These are phyloP conservation scores for Cynopterus brachyotis DNA, from an alignment of 2,113 vertebrate genomes.

Conservation along the genomic window DNA sequence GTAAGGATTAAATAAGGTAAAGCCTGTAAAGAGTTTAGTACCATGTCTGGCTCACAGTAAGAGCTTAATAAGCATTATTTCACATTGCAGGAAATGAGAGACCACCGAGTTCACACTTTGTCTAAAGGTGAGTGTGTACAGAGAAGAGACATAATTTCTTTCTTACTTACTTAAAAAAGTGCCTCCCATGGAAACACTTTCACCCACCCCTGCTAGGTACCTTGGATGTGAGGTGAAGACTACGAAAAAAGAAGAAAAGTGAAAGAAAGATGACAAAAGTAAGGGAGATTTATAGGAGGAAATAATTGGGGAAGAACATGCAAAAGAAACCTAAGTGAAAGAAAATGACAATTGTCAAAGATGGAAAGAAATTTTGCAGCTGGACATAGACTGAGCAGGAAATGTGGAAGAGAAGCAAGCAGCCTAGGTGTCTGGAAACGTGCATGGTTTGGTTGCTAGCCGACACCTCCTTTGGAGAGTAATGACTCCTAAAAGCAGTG, in stretches of 20 bases:
- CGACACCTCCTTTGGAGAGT: background rate
- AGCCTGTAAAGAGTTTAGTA: background rate
- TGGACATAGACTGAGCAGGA: conserved; percentile 50
- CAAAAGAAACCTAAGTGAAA: conserved; percentile 13
- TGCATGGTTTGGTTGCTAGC: background rate
- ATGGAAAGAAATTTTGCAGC: conserved; percentile 7
- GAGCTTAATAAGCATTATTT: background rate
- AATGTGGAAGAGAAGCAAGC: background rate
- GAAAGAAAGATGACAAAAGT: background rate
- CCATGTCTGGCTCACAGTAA: background rate
- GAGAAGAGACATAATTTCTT: background rate
- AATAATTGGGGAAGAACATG: background rate
- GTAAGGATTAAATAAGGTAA: background rate
- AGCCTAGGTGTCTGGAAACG: background rate
- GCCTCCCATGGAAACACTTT: background rate
- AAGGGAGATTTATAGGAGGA: background rate
- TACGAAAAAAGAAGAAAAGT: background rate
- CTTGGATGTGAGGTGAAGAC: background rate
- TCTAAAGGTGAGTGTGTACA: background rate
- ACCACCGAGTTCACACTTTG: background rate
- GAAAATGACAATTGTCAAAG: background rate
- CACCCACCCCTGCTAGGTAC: background rate
- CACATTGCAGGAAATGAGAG: background rate
- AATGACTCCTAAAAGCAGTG: background rate
- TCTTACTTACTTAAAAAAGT: background rate